These are phyloP conservation scores for Camelus bactrianus DNA, from an alignment of 2,113 vertebrate genomes.

Conservation along the genomic window DNA sequence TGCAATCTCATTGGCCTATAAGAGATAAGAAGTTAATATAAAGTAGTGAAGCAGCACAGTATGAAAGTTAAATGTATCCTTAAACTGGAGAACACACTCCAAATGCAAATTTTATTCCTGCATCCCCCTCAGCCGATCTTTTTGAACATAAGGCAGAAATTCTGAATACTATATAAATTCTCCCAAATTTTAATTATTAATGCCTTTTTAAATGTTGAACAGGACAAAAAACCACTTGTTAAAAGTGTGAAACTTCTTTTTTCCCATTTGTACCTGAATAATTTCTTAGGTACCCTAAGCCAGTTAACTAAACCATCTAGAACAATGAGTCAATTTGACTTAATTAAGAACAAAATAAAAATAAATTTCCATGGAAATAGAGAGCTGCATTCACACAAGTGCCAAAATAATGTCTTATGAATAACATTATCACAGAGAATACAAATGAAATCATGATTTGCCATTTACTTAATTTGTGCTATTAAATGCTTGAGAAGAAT, in stretches of 20 bases:
- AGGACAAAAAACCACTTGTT: background rate
- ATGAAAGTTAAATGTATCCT: background rate
- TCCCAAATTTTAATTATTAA: background rate
- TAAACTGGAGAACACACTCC: background rate
- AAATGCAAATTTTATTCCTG: background rate
- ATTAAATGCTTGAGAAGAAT: conserved; percentile 75
- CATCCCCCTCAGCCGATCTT: background rate
- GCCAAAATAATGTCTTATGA: conserved; percentile 77
- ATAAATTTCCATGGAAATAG: conserved; percentile 80
- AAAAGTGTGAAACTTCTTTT: background rate
- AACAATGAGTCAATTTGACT: conserved; percentile 75
- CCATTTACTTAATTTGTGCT: conserved; percentile 77
- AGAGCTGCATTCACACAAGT: conserved; percentile 63
- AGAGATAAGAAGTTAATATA: background rate
- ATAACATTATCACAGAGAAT: conserved; percentile 70
- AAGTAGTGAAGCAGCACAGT: background rate
- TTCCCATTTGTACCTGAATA: background rate
- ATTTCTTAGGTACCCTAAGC: background rate
- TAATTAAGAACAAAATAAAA: conserved; percentile 78
- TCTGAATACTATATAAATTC: background rate
- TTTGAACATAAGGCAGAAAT: background rate
- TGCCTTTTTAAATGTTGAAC: background rate
- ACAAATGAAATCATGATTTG: conserved; percentile 80
- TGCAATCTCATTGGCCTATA: background rate
- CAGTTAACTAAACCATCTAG: conserved; percentile 38